Evolutionary conservation across 2,113 vertebrate genomes (phyloP), one percentile per base, ranked within the genome.

Genomic region (Clinocottus analis): DNA sequence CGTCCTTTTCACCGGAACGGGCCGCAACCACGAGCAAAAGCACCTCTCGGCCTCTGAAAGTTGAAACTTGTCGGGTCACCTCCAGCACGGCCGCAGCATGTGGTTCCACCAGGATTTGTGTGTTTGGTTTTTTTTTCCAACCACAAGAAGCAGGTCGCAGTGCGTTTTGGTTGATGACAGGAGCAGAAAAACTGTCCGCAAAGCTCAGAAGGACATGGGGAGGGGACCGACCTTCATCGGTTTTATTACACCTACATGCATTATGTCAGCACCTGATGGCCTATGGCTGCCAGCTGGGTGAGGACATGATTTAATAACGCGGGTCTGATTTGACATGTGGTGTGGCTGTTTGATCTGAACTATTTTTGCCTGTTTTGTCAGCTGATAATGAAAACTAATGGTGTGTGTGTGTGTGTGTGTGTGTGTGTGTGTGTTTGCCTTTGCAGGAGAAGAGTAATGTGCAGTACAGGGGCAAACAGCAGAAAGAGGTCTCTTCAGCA

Each of bases 401-500:
- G 41, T 72, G 47, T 60, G n/a, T 81, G 61, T 53, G 55, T 85
- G 63, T 59, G 37, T 77, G 64, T 77, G 29, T 29, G 19, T 73
- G 43, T 51, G n/a, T 69, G 45, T 68, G n/a, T 83, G 63, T 87
- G 43, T 86, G 49, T 75, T 13, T 47, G 45, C 13, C 2, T 1
- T 82, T 93, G 69, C 85, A 95, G 95, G 95, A 95, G 91, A 95
- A 94, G 81, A 95, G 89, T 77, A 92, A 88, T 55, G 83, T 80
- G 39, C 92, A 92, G 83, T 63, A 85, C 83, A 92, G 89, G 72
- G 91, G 90, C 72, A 94, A 93, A 84, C 90, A 69, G 73, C 93
- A 95, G 85, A 94, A 94, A 86, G 94, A 95, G 69, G 85, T 87
- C 41, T 67, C 90, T 56, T 77, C 91, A 61, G 74, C 89, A 45